Percentiles rank a stretch among this genome's conserved stretches.
Evolutionary conservation across 2,113 vertebrate genomes (phyloP).

Genomic region (Scartelaos histophorus): DNA sequence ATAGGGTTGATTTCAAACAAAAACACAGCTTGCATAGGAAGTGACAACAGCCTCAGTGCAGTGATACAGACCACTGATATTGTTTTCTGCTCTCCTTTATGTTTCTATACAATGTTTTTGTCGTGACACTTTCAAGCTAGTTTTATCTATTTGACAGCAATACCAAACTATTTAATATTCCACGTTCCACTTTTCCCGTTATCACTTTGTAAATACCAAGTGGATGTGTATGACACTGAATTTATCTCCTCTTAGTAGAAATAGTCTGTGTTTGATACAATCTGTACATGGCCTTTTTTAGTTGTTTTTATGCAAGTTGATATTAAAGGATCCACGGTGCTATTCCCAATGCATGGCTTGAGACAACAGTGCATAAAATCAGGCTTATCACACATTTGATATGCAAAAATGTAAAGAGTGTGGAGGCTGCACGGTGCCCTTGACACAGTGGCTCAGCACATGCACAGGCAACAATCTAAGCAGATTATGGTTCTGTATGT

Average conservation of each 20-base stretch:
- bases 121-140: neutral
- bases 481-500: constrained; percentile 66
- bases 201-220: constrained; percentile 24
- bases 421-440: constrained; percentile 53
- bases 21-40: neutral
- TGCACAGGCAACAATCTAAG: constrained; percentile 43
- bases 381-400: constrained; percentile 41
- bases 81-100: neutral
- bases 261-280: constrained; percentile 5
- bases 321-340: neutral
- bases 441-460: constrained; percentile 49
- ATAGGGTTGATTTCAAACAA: neutral
- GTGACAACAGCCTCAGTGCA: neutral
- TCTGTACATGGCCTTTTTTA: constrained; percentile 10
- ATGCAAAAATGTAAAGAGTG: constrained; percentile 58
- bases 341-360: constrained; percentile 15
- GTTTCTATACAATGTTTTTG: neutral
- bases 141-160: constrained; percentile 19
- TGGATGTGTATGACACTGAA: neutral
- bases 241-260: constrained; percentile 3
- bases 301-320: neutral
- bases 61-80: neutral
- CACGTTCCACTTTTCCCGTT: neutral
- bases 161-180: neutral
- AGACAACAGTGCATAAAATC: constrained; percentile 16